Base-by-base conservation (phyloP, 2,888 invertebrate species). In the Eristalinus aeneus region DNA sequence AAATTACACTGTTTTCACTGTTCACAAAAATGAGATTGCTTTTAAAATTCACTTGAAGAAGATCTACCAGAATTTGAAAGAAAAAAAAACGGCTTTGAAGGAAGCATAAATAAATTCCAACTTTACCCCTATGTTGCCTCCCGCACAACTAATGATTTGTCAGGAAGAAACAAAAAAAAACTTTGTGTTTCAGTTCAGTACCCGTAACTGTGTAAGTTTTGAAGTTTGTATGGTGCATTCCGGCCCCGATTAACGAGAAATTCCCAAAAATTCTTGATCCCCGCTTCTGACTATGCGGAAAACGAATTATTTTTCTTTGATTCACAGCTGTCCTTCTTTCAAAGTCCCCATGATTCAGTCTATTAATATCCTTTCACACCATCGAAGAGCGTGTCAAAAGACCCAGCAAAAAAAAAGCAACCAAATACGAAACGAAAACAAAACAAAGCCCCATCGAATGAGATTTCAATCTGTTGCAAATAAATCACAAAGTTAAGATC, bases 391-490 rank as follows among this genome's bases (percentile, higher is more conserved):
- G 16, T 46, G 16, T n/a, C 16, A 46, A n/a, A 12, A 39, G 39
- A 39, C 39, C 5, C 2, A 27, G 27, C 27, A 27, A 27, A 27
- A 27, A n/a, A 27, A 16, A n/a, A 8, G 16, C 16, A 8, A 46
- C 46, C n/a, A 46, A 6, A 16, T 8, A 1, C 46, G 9, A 16
- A 1, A n/a, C 16, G n/a, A 63, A 80, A 76, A 32, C 65, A 22
- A 72, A 76, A 67, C 69, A 69, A 46, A 20, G 23, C 2, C 11
- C 23, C 63, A 68, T 16, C 39, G 34, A 34, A 60, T 65, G 78
- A 71, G 82, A 86, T 86, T 86, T 78, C 86, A 86, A 82, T 86
- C 82, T 86, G 86, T 86, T 86, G 69, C 69, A 74, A 61, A 86
- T 86, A 86, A 86, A 86, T 86, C 86, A 85, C 72, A 74, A 69